phyloP scores from a whole-genome alignment of 2,888 invertebrate genomes.

The Stenodema calcarata region DNA sequence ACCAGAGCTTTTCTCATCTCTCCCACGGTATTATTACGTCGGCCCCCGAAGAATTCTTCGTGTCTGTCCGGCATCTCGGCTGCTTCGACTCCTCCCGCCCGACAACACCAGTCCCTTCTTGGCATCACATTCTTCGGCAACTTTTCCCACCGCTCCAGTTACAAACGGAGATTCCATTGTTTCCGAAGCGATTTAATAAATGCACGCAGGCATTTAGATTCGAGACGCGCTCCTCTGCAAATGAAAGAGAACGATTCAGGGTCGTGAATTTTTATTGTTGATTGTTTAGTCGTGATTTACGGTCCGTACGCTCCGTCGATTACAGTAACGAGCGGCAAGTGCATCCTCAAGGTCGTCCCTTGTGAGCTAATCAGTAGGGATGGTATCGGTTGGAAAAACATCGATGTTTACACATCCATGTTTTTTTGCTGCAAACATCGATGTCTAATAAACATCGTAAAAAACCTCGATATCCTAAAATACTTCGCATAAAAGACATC shows the following conservation, averaged over 20 bases:
- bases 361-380: neutral
- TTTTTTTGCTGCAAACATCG: too few relatives aligned
- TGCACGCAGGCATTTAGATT: neutral
- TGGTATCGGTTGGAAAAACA: too few relatives aligned
- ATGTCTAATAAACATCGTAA: too few relatives aligned
- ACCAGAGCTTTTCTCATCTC: neutral
- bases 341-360: neutral
- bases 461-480: too few relatives aligned
- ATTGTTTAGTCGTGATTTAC: neutral
- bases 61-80: neutral
- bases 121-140: neutral
- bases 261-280: neutral
- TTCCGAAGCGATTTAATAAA: conserved; percentile 23
- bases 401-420: too few relatives aligned
- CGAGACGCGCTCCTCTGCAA: neutral
- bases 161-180: conserved; percentile 6
- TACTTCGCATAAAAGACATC: too few relatives aligned
- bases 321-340: neutral
- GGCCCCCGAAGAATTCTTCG: neutral
- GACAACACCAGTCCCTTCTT: neutral
- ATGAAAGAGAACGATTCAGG: neutral
- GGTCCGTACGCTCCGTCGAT: neutral
- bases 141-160: conserved; percentile 5
- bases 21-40: conserved; percentile 32
- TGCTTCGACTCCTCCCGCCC: neutral